phyloP scores from a whole-genome alignment of 2,888 invertebrate genomes.

The Patella caerulea region DNA sequence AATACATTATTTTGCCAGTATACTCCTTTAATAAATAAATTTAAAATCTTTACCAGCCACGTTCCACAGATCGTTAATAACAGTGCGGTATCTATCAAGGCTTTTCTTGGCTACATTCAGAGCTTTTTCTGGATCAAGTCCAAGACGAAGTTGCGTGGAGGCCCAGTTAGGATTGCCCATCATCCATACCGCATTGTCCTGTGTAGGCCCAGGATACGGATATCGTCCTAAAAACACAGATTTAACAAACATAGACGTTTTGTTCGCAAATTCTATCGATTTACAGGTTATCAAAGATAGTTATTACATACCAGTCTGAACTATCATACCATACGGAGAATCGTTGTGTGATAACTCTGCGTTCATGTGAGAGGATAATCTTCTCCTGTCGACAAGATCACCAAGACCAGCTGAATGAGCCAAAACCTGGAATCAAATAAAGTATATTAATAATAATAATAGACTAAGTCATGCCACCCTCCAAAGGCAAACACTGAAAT shows the following conservation, averaged over 20 bases:
- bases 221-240: not conserved
- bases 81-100: not conserved
- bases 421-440: not conserved
- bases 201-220: not conserved
- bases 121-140: not conserved
- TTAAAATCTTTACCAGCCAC: not conserved
- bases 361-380: not conserved
- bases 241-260: too few species aligned
- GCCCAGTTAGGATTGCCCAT: constrained; percentile 8
- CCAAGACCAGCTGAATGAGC: constrained; percentile 4
- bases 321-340: constrained; percentile 2
- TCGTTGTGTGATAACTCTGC: not conserved
- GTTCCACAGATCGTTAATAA: not conserved
- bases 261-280: too few species aligned
- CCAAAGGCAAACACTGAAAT: too few species aligned
- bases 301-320: not conserved
- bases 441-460: too few species aligned
- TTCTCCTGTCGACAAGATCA: not conserved
- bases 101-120: not conserved
- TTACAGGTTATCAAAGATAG: too few species aligned
- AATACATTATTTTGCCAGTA: too few species aligned
- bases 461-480: too few species aligned
- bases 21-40: too few species aligned
- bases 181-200: constrained; percentile 3
- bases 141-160: not conserved